Conservation (phyloP, 2,113 vertebrate genomes). For the Prunella himalayana region DNA sequence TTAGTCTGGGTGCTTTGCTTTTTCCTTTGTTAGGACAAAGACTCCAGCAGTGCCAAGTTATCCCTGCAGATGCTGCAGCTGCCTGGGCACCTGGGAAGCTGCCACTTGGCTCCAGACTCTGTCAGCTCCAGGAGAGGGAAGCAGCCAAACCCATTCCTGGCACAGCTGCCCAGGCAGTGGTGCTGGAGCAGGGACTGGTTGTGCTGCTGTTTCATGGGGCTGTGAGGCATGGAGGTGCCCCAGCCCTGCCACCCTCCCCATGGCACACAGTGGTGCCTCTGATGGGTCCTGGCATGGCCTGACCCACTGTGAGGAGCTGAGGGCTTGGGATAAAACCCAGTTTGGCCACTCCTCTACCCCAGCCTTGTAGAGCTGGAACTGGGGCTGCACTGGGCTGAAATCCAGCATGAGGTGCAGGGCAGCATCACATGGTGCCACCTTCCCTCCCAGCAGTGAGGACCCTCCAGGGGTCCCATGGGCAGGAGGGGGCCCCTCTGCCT, state of each 20-base stretch:
- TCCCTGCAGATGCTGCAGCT: neutral
- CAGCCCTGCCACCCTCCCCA: neutral
- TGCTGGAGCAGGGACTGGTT: neutral
- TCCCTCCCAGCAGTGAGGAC: neutral
- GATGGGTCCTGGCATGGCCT: fast-evolving
- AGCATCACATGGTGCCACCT: fast-evolving
- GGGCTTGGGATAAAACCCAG: neutral
- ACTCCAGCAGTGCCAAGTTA: neutral
- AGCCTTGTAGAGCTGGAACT: neutral
- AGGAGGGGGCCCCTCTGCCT: neutral
- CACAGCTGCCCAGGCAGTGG: neutral
- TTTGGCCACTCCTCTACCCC: neutral
- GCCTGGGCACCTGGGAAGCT: neutral
- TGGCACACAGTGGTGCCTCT: neutral
- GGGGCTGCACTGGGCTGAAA: neutral
- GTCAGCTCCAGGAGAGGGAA: neutral
- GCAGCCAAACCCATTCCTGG: neutral
- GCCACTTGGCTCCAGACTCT: neutral
- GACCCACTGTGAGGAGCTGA: fast-evolving
- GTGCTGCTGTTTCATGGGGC: neutral
- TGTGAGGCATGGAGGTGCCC: neutral
- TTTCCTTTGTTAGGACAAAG: neutral
- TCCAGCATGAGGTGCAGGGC: fast-evolving
- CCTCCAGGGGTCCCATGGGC: neutral
- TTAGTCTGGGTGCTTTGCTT: neutral